Evolutionary conservation across 2,797 vertebrate species (phyloP).

Genomic region (Fundulus diaphanus): DNA sequence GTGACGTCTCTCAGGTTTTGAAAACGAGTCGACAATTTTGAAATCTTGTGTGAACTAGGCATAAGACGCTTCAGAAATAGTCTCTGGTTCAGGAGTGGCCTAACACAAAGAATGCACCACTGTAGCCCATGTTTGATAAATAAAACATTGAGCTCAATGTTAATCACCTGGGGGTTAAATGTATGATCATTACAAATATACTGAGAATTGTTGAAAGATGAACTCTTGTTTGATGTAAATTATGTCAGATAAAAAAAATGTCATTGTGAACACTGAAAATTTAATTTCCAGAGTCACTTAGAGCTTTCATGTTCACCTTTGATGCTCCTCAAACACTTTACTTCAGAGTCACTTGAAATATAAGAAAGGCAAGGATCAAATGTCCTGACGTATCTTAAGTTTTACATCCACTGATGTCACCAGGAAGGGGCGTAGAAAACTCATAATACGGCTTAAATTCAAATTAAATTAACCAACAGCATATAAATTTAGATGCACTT

Average conservation of each 20-base stretch:
- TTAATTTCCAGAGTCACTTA: no score
- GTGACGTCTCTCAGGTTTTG: no score
- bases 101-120: not conserved
- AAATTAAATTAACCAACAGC: constrained; percentile 67
- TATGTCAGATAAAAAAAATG: not conserved
- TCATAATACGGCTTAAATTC: constrained; percentile 50
- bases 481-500: constrained; percentile 78
- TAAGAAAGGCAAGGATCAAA: constrained; percentile 32
- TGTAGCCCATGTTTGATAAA: not conserved
- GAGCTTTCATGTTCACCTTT: constrained; percentile 11
- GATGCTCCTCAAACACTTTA: constrained; percentile 9
- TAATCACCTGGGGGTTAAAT: not conserved
- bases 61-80: not conserved
- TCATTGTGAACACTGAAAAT: not conserved
- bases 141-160: not conserved
- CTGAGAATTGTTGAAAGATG: constrained; percentile 2
- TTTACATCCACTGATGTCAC: constrained; percentile 47
- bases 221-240: constrained; percentile 14
- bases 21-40: no score
- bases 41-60: no score
- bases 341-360: constrained; percentile 16
- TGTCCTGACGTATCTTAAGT: constrained; percentile 17
- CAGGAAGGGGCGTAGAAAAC: constrained; percentile 38
- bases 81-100: not conserved
- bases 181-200: not conserved